Percentiles rank a stretch among this genome's conserved stretches.
phyloP scores from a whole-genome alignment of 1,140 invertebrate genomes.

The Dendrolimus kikuchii region DNA sequence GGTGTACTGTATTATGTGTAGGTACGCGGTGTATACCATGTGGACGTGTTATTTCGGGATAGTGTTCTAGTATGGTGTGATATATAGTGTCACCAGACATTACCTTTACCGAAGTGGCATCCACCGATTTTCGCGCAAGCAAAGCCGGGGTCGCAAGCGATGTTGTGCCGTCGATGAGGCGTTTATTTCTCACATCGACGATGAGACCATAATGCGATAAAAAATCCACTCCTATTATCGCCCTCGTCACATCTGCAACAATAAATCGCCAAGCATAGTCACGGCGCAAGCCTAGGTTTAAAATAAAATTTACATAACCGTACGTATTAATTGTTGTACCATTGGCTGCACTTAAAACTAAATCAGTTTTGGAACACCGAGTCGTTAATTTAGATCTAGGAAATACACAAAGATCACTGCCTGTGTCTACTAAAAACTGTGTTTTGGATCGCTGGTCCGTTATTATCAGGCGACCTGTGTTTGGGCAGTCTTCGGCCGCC shows the following conservation, averaged over 20 bases:
- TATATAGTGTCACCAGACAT: background rate
- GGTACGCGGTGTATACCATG: constrained; percentile 1
- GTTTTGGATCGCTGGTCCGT: background rate
- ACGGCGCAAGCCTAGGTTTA: constrained; percentile 2
- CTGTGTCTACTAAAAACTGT: background rate
- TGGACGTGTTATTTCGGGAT: constrained; percentile 5
- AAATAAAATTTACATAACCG: background rate
- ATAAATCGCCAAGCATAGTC: background rate
- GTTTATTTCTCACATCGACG: background rate
- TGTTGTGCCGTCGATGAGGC: background rate
- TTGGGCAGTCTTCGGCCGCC: background rate
- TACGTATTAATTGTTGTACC: background rate
- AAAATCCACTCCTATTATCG: constrained; percentile 2
- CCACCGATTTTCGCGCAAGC: background rate
- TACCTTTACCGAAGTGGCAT: background rate
- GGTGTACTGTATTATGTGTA: constrained; percentile 4
- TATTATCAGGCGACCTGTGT: background rate
- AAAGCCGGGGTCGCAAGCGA: background rate
- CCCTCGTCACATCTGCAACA: constrained; percentile 1
- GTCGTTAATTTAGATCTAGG: too few species aligned
- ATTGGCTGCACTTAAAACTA: background rate
- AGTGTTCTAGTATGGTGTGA: constrained; percentile 1
- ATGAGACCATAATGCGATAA: background rate
- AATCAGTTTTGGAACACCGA: background rate
- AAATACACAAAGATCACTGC: constrained; percentile 3